Percentiles rank a stretch among this genome's conserved stretches.
Conservation (phyloP, 1,140 invertebrate genomes). For the Alviniconcha marisindica region DNA sequence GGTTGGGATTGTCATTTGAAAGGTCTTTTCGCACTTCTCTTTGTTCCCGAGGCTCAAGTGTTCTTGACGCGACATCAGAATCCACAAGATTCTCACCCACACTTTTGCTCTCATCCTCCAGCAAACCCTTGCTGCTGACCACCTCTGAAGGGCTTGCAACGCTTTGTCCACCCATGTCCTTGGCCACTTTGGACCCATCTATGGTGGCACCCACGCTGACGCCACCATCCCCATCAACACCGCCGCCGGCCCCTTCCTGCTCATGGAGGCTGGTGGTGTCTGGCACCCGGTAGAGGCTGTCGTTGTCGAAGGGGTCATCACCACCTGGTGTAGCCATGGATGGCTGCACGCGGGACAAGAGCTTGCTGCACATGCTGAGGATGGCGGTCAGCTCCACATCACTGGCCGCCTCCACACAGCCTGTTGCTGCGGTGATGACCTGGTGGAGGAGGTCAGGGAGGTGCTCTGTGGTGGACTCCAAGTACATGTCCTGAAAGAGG, state of each 20-base stretch:
- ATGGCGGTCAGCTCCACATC: conserved; percentile 82
- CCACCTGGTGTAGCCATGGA: conserved; percentile 70
- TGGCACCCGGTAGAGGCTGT: conserved; percentile 18
- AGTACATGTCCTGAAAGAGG: conserved; percentile 83
- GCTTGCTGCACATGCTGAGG: conserved; percentile 85
- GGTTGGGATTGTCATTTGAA: background rate
- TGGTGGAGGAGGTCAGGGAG: conserved; percentile 85
- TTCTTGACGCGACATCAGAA: background rate
- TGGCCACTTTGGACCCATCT: no score
- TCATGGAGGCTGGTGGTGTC: background rate
- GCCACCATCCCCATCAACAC: background rate
- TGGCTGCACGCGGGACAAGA: conserved; percentile 87
- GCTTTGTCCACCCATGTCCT: background rate
- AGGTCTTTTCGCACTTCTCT: background rate
- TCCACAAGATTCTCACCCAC: background rate
- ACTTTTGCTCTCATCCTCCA: background rate
- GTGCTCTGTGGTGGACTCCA: conserved; percentile 88
- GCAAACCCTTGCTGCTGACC: background rate
- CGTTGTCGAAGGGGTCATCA: conserved; percentile 13
- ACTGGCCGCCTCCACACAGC: conserved; percentile 80
- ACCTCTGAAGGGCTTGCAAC: no score
- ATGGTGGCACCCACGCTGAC: background rate
- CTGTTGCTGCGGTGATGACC: conserved; percentile 80
- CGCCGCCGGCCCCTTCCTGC: background rate
- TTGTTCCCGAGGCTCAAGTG: background rate